Percentiles rank a stretch among this genome's conserved stretches.
Evolutionary conservation across 2,113 vertebrate genomes (phyloP).

Genomic region (Herpailurus yagouaroundi): DNA sequence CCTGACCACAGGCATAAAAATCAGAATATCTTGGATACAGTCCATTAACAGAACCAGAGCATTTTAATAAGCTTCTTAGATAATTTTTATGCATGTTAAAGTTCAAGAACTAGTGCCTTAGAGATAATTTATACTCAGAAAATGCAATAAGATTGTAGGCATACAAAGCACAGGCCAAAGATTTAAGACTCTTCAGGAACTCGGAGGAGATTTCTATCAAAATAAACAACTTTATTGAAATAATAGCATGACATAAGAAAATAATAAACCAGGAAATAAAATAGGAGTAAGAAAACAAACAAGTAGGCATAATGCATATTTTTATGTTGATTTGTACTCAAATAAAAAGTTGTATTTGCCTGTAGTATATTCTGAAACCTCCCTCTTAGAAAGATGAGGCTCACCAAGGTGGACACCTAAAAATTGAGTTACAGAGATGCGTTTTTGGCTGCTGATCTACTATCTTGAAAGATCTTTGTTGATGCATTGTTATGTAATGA

Average conservation of each 20-base stretch:
- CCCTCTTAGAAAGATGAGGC: background rate
- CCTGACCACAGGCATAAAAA: background rate
- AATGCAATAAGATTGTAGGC: background rate
- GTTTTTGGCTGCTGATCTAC: background rate
- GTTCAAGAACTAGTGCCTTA: background rate
- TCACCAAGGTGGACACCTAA: background rate
- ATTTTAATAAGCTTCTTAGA: background rate
- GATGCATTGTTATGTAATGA: background rate
- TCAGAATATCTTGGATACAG: background rate
- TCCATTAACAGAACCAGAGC: background rate
- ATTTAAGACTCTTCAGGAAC: background rate
- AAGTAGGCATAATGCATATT: background rate
- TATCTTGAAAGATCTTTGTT: background rate
- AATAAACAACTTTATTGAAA: background rate
- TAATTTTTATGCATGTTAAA: constrained; percentile 20
- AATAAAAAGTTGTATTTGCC: background rate
- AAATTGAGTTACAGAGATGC: background rate
- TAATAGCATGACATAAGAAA: background rate
- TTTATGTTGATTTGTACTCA: background rate
- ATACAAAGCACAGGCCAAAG: background rate
- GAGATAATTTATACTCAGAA: background rate
- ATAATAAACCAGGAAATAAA: background rate
- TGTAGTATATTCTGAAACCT: background rate
- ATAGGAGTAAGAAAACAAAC: background rate
- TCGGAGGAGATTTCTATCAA: background rate